These are phyloP conservation scores for Jacana jacana DNA, from an alignment of 2,113 vertebrate genomes.

Conservation along the genomic window DNA sequence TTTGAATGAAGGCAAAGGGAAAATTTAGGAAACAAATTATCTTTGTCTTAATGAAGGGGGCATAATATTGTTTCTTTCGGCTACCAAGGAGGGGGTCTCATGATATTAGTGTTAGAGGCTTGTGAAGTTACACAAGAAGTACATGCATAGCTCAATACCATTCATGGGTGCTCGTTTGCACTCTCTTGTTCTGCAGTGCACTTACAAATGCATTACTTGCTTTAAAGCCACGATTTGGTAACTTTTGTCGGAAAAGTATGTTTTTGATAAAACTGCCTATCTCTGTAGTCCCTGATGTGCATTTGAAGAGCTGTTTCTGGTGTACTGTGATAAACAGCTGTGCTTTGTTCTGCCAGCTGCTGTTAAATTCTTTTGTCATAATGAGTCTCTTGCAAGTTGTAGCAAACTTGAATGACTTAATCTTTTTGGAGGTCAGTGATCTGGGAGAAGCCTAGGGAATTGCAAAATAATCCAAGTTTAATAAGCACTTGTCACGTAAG, in stretches of 20 bases:
- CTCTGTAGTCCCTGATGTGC: not conserved
- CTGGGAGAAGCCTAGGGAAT: not conserved
- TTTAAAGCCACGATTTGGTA: not conserved
- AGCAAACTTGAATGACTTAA: not conserved
- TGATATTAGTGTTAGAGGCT: not conserved
- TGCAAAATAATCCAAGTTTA: not conserved
- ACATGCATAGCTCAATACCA: not conserved
- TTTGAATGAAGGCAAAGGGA: not conserved
- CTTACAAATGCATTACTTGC: not conserved
- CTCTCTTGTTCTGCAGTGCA: not conserved
- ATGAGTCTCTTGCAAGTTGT: not conserved
- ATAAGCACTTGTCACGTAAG: not conserved
- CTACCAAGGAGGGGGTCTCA: not conserved
- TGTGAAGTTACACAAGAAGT: not conserved
- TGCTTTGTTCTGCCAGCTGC: conserved; percentile 10
- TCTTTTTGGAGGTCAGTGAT: not conserved
- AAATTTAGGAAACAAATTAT: not conserved
- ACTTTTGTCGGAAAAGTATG: not conserved
- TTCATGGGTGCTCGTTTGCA: not conserved
- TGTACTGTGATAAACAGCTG: conserved; percentile 35
- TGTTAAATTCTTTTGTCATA: not conserved
- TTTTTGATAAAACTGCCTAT: conserved; percentile 1
- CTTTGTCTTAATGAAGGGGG: not conserved
- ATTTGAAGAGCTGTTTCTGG: conserved; percentile 35
- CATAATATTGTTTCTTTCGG: not conserved